Evolutionary conservation across 1,140 invertebrate genomes (phyloP), one percentile per base, ranked within the genome.

Genomic region (Trigoniulus corallinus): DNA sequence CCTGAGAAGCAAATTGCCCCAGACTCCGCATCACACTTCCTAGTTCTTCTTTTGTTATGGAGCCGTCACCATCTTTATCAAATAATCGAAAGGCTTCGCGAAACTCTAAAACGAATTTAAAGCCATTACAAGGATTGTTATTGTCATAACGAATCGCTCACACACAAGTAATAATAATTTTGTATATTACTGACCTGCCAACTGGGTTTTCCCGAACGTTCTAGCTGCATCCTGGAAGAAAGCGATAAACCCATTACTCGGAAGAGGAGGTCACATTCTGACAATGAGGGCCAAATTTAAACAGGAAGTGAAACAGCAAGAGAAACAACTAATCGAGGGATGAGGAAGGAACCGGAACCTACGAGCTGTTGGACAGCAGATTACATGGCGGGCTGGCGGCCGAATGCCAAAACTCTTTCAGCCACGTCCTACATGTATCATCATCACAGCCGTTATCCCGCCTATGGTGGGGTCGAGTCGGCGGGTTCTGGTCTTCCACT

Each of bases 21-120:
- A 88, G 63, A 46, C 81, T 84, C 27, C 83, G 70, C 84, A 88
- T 88, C 2, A 88, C 83, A 12, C 82, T 72, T 0, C 83, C 83
- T 44, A 88, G 69, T 62, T 87, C 84, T 56, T 87, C 82, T 63
- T 86, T 86, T 1, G 84, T 88, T 45, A 89, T 89, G 53, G 77
- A 84, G 1, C 85, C 85, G 58, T 88, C 84, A 1, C 84, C 83
- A 59, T 88, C 84, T 66, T 88, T 88, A 65, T 88, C 85, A 62
- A 88, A 88, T 3, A 88, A 72, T n/a, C 81, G 74, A 63, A 88
- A 88, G 1, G 85, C 84, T 65, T 88, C 84, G 26, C 82, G 76
- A 58, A 86, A 87, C 64, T 88, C 84, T 84, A 43, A 20, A 53
- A 18, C 1, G 45, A 49, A 54, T 18, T 22, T 25, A 47, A 49